A percentile compares a stretch with the other conserved stretches of the same genome.
These are phyloP conservation scores for Littorina saxatilis DNA, from an alignment of 1,140 invertebrate species.

Conservation along the genomic window DNA sequence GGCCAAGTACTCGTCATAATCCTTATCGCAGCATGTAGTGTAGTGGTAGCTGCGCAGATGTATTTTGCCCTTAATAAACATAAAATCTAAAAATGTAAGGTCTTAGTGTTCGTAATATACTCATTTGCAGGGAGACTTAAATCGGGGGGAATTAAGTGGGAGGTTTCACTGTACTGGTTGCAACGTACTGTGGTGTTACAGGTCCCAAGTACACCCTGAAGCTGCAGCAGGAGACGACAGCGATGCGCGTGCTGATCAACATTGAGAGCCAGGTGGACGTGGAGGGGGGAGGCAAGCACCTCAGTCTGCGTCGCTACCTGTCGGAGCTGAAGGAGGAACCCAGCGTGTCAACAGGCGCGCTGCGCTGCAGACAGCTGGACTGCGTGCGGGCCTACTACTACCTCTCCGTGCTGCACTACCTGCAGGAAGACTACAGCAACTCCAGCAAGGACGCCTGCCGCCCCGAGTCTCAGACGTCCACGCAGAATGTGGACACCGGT, in stretches of 20 bases:
- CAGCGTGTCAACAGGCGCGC: constrained; percentile 55
- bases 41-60: too few relatives aligned
- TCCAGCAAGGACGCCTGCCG: constrained; percentile 4
- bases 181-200: too few relatives aligned
- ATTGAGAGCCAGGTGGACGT: constrained; percentile 64
- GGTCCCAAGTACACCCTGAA: constrained; percentile 72
- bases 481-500: too few relatives aligned
- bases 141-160: too few relatives aligned
- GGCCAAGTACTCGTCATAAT: too few relatives aligned
- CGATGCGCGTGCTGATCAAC: constrained; percentile 66
- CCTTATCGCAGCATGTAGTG: too few relatives aligned
- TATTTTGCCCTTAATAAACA: too few relatives aligned
- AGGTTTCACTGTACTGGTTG: too few relatives aligned
- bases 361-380: constrained; percentile 68
- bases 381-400: constrained; percentile 69
- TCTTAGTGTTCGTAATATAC: too few relatives aligned
- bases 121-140: too few relatives aligned
- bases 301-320: constrained; percentile 65
- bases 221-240: constrained; percentile 69
- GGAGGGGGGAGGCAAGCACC: constrained; percentile 60
- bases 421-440: constrained; percentile 41
- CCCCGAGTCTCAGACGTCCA: neutral
- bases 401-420: constrained; percentile 61
- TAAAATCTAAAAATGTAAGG: too few relatives aligned
- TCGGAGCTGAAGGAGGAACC: constrained; percentile 68